phyloP scores from a whole-genome alignment of 2,113 vertebrate species.

The Dicrurus megarhynchus region DNA sequence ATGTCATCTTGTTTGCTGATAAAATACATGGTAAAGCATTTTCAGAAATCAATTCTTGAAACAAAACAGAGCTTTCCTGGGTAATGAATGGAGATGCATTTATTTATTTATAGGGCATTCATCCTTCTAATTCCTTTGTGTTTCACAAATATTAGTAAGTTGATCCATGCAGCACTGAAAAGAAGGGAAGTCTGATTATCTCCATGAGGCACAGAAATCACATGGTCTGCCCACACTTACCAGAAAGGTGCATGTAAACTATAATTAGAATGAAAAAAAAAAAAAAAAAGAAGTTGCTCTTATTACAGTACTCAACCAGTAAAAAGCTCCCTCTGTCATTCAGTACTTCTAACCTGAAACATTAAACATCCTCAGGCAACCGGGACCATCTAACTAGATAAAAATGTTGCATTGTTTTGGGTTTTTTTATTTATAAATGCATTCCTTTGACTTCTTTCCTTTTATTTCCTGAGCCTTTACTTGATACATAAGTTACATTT shows the following conservation, averaged over 20 bases:
- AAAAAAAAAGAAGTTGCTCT: background rate
- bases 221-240: background rate
- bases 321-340: background rate
- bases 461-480: background rate
- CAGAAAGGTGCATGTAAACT: background rate
- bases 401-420: background rate
- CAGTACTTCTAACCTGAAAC: background rate
- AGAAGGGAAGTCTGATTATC: background rate
- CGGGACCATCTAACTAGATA: background rate
- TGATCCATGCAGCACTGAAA: background rate
- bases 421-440: background rate
- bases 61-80: slow-evolving; percentile 46
- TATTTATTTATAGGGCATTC: slow-evolving; percentile 18
- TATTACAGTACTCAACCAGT: background rate
- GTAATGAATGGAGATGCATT: slow-evolving; percentile 51
- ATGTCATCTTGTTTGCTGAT: slow-evolving; percentile 53
- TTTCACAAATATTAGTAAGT: background rate
- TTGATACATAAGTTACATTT: background rate
- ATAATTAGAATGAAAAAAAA: background rate
- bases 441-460: background rate
- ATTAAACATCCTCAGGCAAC: background rate
- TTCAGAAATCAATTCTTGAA: slow-evolving; percentile 58
- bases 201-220: background rate
- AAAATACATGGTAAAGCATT: slow-evolving; percentile 44
- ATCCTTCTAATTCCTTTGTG: slow-evolving; percentile 26